Conservation (phyloP, 35 echinoderm and acorn worm species). For the Apostichopus japonicus region DNA sequence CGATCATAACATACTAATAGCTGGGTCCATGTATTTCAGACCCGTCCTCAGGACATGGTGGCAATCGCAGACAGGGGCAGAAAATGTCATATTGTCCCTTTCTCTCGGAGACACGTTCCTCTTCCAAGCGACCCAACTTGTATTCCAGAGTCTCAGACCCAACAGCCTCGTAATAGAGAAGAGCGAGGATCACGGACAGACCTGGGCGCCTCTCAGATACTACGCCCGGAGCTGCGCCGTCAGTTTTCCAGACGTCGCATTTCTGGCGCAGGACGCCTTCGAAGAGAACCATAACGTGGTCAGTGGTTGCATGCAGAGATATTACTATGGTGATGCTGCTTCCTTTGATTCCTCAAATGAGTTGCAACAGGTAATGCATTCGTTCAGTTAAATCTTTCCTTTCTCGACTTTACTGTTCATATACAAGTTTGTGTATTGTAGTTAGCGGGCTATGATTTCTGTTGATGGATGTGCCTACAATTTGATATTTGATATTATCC, state of each 20-base stretch:
- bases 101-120: conserved; percentile 73
- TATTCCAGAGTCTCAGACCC: conserved; percentile 77
- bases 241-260: conserved; percentile 62
- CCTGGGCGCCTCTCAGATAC: conserved; percentile 72
- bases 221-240: conserved; percentile 67
- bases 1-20: conserved; percentile 40
- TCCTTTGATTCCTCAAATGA: conserved; percentile 53
- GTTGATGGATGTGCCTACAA: no score
- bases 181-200: conserved; percentile 54
- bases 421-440: no score
- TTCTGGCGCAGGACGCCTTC: not conserved
- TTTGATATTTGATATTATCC: no score
- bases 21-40: conserved; percentile 12
- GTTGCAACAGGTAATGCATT: conserved; percentile 79
- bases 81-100: conserved; percentile 55
- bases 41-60: conserved; percentile 83
- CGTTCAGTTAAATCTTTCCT: no score
- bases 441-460: no score
- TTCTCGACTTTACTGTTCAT: no score
- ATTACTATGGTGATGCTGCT: conserved; percentile 67
- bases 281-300: conserved; percentile 36
- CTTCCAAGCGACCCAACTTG: conserved; percentile 65
- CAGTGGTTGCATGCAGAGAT: conserved; percentile 59
- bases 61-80: conserved; percentile 72
- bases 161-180: conserved; percentile 77